Base-by-base conservation (phyloP, 2,888 invertebrate species). In the Spodoptera picta region DNA sequence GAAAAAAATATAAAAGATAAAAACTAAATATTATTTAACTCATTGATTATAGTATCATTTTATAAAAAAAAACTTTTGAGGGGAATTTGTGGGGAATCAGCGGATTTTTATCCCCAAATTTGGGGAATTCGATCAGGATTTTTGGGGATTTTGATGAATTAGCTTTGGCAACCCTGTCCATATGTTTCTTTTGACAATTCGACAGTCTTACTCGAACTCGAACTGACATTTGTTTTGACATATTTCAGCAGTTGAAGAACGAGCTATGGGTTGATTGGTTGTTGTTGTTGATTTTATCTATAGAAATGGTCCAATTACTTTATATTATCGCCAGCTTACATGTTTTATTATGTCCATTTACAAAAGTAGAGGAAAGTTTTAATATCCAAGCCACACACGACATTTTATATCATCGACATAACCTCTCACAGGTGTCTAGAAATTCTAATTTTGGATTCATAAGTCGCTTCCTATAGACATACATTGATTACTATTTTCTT, bases 351-450 rank as follows among this genome's bases (percentile, higher is more conserved):
- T 98, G 99, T 86, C 99, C 99, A 57, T 99, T 97, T 89, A 99
- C 99, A 4, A 99, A 99, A 96, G 99, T 99, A 55, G 99, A 99
- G 93, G 99, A 99, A 95, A 99, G 99, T 92, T 99, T 99, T 90
- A 99, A 99, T 94, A 95, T 99, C 64, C 99, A 99, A 95, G 99
- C 99, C 24, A 97, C 98, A 90, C 99, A 99, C 93, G 99, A 99
- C 93, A 96, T 99, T 84, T 95, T 99, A 52, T 99, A 98, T 92
- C 97, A 98, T 89, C 96, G 97, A 78, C 95, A 96, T 91, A 98
- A 98, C 95, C 95, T 98, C 79, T 95, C 97, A 62, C 95, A 98
- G 97, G 99, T 98, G 95, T 83, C 78, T 83, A 73, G 71, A 82
- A 84, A 88, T 83, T 93, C 94, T 93, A 94, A 93, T 88, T 94